These are phyloP conservation scores for Phalera bucephala DNA, from an alignment of 2,888 invertebrate genomes.

Conservation along the genomic window DNA sequence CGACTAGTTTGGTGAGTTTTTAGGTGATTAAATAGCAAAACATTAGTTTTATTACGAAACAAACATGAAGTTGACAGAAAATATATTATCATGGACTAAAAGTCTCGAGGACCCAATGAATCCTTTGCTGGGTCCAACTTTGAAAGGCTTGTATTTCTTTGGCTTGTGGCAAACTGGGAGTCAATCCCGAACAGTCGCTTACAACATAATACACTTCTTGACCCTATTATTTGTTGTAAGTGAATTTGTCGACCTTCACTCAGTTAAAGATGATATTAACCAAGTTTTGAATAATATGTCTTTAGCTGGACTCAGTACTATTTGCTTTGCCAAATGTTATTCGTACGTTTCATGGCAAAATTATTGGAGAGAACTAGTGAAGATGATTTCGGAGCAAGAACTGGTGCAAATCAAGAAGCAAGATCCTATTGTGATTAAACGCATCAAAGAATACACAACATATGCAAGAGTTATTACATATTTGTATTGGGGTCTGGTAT, in stretches of 20 bases:
- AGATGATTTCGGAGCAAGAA: conserved; percentile 42
- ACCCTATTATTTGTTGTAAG: conserved; percentile 40
- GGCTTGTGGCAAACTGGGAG: conserved; percentile 49
- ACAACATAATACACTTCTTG: conserved; percentile 36
- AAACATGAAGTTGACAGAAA: no score
- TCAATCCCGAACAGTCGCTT: conserved; percentile 35
- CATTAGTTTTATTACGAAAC: no score
- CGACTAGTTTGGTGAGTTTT: no score
- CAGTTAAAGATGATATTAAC: conserved; percentile 43
- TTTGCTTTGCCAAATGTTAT: conserved; percentile 40
- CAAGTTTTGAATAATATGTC: conserved; percentile 50
- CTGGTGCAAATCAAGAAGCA: conserved; percentile 27
- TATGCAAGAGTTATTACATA: conserved; percentile 54
- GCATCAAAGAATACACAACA: conserved; percentile 43
- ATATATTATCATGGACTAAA: conserved; percentile 34
- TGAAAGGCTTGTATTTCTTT: conserved; percentile 51
- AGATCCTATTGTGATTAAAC: conserved; percentile 22
- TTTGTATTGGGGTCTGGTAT: conserved; percentile 47
- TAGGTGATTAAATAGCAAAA: no score
- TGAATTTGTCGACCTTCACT: conserved; percentile 46
- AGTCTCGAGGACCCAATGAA: conserved; percentile 47
- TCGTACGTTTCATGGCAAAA: conserved; percentile 35
- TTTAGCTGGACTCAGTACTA: conserved; percentile 38
- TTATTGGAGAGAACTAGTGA: conserved; percentile 19
- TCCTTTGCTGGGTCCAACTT: conserved; percentile 59